These are phyloP conservation scores for Nesometra sesokonis DNA, from an alignment of 35 echinoderm and acorn worm species.

Conservation along the genomic window DNA sequence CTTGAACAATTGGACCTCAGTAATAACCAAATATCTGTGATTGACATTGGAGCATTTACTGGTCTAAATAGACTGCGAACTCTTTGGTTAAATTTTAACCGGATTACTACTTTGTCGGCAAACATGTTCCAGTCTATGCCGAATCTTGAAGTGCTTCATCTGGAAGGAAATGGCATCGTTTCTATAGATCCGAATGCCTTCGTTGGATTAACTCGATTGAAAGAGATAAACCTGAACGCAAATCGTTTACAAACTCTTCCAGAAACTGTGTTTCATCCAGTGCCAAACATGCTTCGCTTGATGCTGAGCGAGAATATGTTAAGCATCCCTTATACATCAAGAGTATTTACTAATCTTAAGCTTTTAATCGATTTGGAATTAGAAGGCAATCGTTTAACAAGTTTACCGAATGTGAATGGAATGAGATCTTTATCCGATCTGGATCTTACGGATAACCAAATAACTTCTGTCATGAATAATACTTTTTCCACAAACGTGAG, in stretches of 20 bases:
- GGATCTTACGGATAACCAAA: slow-evolving; percentile 71
- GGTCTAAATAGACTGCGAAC: slow-evolving; percentile 10
- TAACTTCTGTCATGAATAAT: slow-evolving; percentile 44
- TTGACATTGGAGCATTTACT: slow-evolving; percentile 35
- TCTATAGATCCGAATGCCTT: slow-evolving; percentile 44
- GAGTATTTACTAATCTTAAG: slow-evolving; percentile 37
- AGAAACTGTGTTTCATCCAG: slow-evolving; percentile 36
- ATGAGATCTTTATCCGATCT: slow-evolving; percentile 48
- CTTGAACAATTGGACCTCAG: slow-evolving; percentile 51
- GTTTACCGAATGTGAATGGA: slow-evolving; percentile 48
- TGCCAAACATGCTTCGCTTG: slow-evolving; percentile 30
- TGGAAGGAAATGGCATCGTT: slow-evolving; percentile 64
- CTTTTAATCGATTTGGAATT: slow-evolving; percentile 57
- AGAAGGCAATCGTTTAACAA: slow-evolving; percentile 72
- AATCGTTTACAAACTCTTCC: slow-evolving; percentile 48
- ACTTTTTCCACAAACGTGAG: slow-evolving; percentile 34
- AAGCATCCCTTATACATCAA: slow-evolving; percentile 22
- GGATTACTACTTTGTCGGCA: slow-evolving; percentile 34
- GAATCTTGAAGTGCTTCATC: slow-evolving; percentile 32
- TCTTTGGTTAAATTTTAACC: slow-evolving; percentile 50
- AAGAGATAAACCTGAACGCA: slow-evolving; percentile 58
- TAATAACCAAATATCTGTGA: slow-evolving; percentile 38
- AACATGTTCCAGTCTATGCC: slow-evolving; percentile 33
- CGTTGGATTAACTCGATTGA: slow-evolving; percentile 31
- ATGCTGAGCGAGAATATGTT: slow-evolving; percentile 67